Base-by-base conservation (phyloP, 2,113 vertebrate genomes). In the Poeciliopsis retropinna region DNA sequence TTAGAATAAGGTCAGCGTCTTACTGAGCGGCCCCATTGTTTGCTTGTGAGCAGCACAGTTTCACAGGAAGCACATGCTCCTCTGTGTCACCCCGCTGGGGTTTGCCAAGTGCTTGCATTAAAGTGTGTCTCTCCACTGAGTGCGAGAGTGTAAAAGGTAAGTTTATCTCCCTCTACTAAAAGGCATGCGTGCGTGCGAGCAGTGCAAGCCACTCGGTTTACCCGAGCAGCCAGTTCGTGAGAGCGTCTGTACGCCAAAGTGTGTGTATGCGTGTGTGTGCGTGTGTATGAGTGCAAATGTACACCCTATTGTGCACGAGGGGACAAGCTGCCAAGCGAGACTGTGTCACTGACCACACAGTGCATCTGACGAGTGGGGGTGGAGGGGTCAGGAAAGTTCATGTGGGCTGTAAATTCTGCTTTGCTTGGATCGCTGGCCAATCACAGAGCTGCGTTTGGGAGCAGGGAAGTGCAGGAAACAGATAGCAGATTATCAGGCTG, bases 301-400 rank as follows among this genome's bases (percentile, higher is more conserved):
- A 75, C 83, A 78, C 85, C 60, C 69, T 29, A 60, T 60, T 72
- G 76, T 70, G 85, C 63, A 65, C 63, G 86, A 72, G 76, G 73
- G 57, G 84, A 81, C 84, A 89, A 87, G 80, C 82, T 90, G 91
- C 88, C 85, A 89, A 90, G 81, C 73, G 84, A 80, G 86, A 86
- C 89, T 87, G 90, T 91, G 84, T 86, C 89, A 88, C 75, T 92
- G 92, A 92, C 87, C 79, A 54, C 91, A 91, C 84, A 79, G 89
- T 86, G 87, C 90, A 92, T 87, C 76, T 29, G 85, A 65, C 3
- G 22, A 10, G 60, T 41, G 39, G 47, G 47, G 25, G 61, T 4
- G 30, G 29, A 4, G 30, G 31, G 86, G 93, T 93, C 92, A 91
- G 27, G 80, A 82, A 89, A 91, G 92, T 94, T 94, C 91, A 71